phyloP scores from a whole-genome alignment of 2,888 invertebrate genomes.

The Polietes domitor region DNA sequence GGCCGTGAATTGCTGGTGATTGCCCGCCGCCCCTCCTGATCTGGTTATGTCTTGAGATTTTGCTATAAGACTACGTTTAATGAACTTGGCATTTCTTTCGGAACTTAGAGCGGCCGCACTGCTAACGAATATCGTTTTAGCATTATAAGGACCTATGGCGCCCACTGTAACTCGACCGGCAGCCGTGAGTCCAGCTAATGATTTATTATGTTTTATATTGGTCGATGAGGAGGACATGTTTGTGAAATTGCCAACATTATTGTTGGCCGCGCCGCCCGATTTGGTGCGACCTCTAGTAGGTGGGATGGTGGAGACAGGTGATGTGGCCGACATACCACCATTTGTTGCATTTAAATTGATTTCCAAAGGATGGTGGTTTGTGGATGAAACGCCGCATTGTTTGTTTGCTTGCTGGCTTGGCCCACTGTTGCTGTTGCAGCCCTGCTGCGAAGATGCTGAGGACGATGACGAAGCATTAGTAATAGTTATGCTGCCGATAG shows the following conservation, averaged over 20 bases:
- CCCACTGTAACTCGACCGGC: conserved; percentile 52
- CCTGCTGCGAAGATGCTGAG: conserved; percentile 31
- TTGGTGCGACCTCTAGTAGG: conserved; percentile 48
- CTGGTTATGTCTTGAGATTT: conserved; percentile 57
- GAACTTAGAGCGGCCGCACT: conserved; percentile 69
- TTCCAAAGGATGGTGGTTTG: conserved; percentile 54
- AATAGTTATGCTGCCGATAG: conserved; percentile 69
- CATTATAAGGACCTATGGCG: conserved; percentile 63
- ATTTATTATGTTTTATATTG: conserved; percentile 51
- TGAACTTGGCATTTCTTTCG: conserved; percentile 72
- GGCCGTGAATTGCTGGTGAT: conserved; percentile 69
- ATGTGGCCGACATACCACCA: conserved; percentile 62
- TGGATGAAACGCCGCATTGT: conserved; percentile 19
- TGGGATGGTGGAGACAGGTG: conserved; percentile 51
- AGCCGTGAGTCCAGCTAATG: conserved; percentile 32
- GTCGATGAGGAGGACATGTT: conserved; percentile 47
- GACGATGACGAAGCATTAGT: conserved; percentile 60
- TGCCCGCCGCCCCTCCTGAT: conserved; percentile 9
- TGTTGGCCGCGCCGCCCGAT: conserved; percentile 47
- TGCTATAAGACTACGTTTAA: conserved; percentile 72
- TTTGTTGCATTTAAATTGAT: conserved; percentile 64
- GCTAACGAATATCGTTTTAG: conserved; percentile 74
- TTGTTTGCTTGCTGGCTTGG: conserved; percentile 48
- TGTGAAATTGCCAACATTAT: conserved; percentile 46
- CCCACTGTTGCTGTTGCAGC: conserved; percentile 27